Conservation (phyloP, 2,797 vertebrate species). For the Acrossocheilus fasciatus region DNA sequence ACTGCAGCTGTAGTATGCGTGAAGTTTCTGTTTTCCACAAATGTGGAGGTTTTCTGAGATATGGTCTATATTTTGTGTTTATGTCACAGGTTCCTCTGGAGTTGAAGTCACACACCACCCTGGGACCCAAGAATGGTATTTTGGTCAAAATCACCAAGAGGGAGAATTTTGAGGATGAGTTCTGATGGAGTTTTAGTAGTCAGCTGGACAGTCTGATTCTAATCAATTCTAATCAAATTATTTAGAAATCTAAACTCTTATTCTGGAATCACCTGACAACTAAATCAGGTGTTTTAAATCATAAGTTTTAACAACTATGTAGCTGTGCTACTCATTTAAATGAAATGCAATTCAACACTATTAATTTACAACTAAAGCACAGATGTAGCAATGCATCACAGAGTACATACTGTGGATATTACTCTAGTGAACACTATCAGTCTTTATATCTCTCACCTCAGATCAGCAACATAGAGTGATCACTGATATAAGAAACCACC, state of each 20-base stretch:
- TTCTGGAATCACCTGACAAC: neutral
- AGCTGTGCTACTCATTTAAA: neutral
- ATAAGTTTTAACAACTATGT: too few species aligned
- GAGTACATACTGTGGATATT: neutral
- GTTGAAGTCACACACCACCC: constrained; percentile 84
- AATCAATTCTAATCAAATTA: neutral
- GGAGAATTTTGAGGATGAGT: constrained; percentile 23
- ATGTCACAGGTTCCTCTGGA: constrained; percentile 86
- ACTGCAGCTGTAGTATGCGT: neutral
- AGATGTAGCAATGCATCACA: neutral
- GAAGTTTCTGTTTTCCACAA: neutral
- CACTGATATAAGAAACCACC: neutral
- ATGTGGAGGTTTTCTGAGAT: neutral
- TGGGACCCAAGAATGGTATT: constrained; percentile 88
- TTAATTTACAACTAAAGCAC: neutral
- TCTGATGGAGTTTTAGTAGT: neutral
- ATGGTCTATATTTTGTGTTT: neutral
- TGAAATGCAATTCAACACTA: neutral
- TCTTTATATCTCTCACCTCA: neutral
- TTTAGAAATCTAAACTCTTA: neutral
- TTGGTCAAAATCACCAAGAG: constrained; percentile 79
- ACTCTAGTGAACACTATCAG: neutral
- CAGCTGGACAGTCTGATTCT: neutral
- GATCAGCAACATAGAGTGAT: neutral
- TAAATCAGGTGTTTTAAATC: neutral